These are phyloP conservation scores for Thymelicus acteon DNA, from an alignment of 2,888 invertebrate species.

Conservation along the genomic window DNA sequence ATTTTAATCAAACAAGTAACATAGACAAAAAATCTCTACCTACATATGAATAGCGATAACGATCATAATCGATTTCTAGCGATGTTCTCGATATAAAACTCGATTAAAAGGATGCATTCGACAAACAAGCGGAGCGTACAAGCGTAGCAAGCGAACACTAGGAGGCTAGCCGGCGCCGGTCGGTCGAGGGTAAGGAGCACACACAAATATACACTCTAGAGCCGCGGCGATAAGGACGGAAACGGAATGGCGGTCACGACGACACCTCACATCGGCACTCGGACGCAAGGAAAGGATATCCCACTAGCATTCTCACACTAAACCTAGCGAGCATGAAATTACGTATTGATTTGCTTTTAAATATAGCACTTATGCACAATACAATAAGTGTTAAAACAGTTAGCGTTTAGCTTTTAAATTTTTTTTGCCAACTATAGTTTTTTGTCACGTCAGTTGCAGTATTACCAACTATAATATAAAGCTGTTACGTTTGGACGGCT, in stretches of 20 bases:
- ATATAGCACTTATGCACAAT: no score
- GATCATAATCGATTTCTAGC: neutral
- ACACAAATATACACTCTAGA: conserved; percentile 85
- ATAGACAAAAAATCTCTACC: conserved; percentile 11
- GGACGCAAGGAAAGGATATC: conserved; percentile 61
- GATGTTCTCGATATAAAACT: conserved; percentile 43
- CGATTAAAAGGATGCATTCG: conserved; percentile 42
- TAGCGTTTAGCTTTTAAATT: no score
- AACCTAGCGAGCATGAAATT: conserved; percentile 81
- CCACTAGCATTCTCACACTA: conserved; percentile 84
- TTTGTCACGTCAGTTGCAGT: no score
- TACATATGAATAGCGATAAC: conserved; percentile 1
- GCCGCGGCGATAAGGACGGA: conserved; percentile 81
- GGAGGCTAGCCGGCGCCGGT: conserved; percentile 84
- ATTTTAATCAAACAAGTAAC: neutral
- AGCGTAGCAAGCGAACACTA: conserved; percentile 77
- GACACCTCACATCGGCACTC: neutral
- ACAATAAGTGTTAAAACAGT: no score
- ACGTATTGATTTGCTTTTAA: conserved; percentile 50
- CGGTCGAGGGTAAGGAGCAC: conserved; percentile 86
- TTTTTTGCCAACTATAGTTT: no score
- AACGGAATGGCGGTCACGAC: conserved; percentile 67
- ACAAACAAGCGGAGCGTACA: conserved; percentile 69
- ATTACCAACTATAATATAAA: no score
- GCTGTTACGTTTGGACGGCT: no score